A percentile compares a stretch with the other conserved stretches of the same genome.
Evolutionary conservation across 2,797 vertebrate genomes (phyloP).

Genomic region (Rachycentron canadum): DNA sequence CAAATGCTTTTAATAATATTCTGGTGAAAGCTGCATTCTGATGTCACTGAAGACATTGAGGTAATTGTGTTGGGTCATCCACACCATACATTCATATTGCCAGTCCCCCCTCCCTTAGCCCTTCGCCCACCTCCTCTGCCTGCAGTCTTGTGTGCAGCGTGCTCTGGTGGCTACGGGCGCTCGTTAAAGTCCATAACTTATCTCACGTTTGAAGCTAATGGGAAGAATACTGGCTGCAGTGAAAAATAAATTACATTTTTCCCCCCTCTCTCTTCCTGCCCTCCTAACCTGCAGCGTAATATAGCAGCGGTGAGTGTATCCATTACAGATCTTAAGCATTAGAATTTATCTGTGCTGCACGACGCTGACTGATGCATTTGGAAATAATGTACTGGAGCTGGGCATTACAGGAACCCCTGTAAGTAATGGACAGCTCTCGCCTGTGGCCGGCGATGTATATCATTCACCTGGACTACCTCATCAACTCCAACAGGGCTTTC

Average conservation of each 20-base stretch:
- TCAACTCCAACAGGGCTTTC: constrained; percentile 81
- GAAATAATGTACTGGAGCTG: constrained; percentile 97
- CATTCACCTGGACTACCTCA: constrained; percentile 91
- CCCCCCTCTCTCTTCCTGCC: constrained; percentile 86
- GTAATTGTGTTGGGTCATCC: constrained; percentile 43
- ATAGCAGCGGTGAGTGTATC: constrained; percentile 88
- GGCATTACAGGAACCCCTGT: constrained; percentile 91
- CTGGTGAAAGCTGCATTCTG: constrained; percentile 35
- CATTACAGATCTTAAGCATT: constrained; percentile 94
- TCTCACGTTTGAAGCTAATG: constrained; percentile 90
- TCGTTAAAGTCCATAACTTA: constrained; percentile 91
- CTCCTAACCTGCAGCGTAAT: constrained; percentile 94
- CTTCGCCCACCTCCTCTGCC: constrained; percentile 52
- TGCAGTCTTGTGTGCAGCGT: constrained; percentile 80
- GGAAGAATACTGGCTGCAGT: constrained; percentile 95
- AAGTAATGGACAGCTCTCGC: constrained; percentile 95
- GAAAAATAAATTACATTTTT: constrained; percentile 92
- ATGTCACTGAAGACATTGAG: constrained; percentile 20
- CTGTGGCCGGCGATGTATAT: constrained; percentile 93
- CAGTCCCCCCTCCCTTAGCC: constrained; percentile 33
- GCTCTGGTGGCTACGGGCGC: constrained; percentile 86
- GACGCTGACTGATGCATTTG: constrained; percentile 97
- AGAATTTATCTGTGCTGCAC: constrained; percentile 92
- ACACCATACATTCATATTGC: constrained; percentile 37
- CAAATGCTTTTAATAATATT: neutral